Evolutionary conservation across 2,888 invertebrate genomes (phyloP).

Genomic region (Phengaris arion): DNA sequence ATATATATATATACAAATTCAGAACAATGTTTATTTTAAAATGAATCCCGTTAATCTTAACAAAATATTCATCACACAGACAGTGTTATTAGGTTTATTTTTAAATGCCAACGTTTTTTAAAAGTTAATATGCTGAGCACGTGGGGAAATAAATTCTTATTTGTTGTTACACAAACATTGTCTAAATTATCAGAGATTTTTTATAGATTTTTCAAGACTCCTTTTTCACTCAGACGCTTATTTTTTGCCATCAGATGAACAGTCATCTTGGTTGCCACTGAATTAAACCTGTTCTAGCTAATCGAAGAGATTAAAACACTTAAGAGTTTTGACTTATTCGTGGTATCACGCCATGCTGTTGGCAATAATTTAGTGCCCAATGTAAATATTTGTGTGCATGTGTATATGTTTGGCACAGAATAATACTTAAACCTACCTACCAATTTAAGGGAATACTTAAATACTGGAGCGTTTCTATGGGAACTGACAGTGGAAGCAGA

Average conservation of each 20-base stretch:
- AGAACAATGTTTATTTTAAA: background rate
- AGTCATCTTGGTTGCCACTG: too few species aligned
- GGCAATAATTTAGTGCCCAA: constrained; percentile 44
- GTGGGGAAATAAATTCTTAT: background rate
- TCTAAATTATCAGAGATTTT: background rate
- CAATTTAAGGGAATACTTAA: too few species aligned
- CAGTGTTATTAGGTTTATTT: background rate
- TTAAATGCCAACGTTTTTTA: background rate
- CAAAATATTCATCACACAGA: constrained; percentile 12
- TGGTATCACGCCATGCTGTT: constrained; percentile 41
- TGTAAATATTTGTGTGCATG: background rate
- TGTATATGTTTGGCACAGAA: too few species aligned
- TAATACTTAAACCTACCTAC: too few species aligned
- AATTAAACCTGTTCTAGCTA: constrained; percentile 19
- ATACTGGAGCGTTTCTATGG: too few species aligned
- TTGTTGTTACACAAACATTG: background rate
- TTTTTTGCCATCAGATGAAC: too few species aligned
- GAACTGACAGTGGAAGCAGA: too few species aligned
- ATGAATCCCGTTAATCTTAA: background rate
- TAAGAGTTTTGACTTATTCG: constrained; percentile 41
- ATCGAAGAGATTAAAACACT: constrained; percentile 35
- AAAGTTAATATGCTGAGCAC: background rate
- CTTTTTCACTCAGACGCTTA: too few species aligned
- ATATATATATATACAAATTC: background rate
- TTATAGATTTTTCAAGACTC: too few species aligned